A percentile compares a stretch with the other conserved stretches of the same genome.
Evolutionary conservation across 2,888 invertebrate genomes (phyloP).

Genomic region (Aphodius sticticus): DNA sequence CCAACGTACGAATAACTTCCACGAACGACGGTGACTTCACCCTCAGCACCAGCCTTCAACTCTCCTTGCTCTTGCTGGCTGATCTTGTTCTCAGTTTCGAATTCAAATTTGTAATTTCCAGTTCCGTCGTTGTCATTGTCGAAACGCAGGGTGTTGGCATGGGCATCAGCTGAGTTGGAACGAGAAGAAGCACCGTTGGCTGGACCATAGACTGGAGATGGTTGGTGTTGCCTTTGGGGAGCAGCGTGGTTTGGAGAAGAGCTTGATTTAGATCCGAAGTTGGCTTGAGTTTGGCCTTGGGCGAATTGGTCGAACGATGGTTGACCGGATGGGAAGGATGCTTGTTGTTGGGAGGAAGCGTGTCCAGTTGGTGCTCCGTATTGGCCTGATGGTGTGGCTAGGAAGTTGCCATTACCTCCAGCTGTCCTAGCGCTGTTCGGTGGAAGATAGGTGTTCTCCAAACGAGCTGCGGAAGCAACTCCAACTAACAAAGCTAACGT

Average conservation of each 20-base stretch:
- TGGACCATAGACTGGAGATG: constrained; percentile 17
- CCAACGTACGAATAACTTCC: constrained; percentile 64
- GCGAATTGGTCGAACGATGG: neutral
- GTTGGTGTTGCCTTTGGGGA: neutral
- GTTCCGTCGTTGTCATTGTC: constrained; percentile 64
- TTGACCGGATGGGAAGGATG: neutral
- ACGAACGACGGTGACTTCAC: constrained; percentile 57
- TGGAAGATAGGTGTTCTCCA: constrained; percentile 67
- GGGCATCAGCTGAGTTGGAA: constrained; percentile 27
- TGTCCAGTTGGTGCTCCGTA: neutral
- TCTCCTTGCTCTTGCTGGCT: constrained; percentile 59
- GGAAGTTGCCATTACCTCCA: constrained; percentile 59
- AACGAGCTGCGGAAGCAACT: constrained; percentile 60
- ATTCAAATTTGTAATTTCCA: constrained; percentile 53
- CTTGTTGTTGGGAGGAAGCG: neutral
- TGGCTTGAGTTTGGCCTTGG: neutral
- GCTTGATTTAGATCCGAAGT: neutral
- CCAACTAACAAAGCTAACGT: constrained; percentile 57
- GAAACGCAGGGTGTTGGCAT: constrained; percentile 52
- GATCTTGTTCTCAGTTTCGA: constrained; percentile 62
- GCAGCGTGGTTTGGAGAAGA: neutral
- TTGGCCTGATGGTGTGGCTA: constrained; percentile 45
- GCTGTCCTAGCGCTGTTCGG: constrained; percentile 63
- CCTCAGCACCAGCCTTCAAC: constrained; percentile 56
- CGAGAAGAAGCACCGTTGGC: neutral